phyloP scores from a whole-genome alignment of 2,888 invertebrate genomes.

The Caenorhabditis sp. region DNA sequence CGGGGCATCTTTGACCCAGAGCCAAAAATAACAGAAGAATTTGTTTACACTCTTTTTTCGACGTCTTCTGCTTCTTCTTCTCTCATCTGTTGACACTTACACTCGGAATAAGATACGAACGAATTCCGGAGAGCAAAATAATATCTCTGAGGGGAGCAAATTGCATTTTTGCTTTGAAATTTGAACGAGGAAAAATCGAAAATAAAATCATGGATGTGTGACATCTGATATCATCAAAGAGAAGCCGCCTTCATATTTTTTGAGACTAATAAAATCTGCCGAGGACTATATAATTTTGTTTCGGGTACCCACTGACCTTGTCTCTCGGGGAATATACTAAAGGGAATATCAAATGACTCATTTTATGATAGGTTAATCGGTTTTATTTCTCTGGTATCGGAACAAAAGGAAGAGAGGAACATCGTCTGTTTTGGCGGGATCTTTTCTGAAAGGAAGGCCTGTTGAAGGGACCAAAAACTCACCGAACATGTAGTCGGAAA shows the following conservation, averaged over 20 bases:
- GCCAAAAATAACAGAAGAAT: slow-evolving; percentile 36
- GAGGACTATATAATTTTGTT: slow-evolving; percentile 36
- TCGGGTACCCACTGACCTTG: slow-evolving; percentile 9
- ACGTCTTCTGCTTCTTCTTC: slow-evolving; percentile 9
- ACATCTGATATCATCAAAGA: background rate
- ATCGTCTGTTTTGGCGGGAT: slow-evolving; percentile 5
- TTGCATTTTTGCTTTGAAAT: too few relatives aligned
- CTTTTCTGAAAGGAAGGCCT: background rate
- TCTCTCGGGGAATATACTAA: slow-evolving; percentile 18
- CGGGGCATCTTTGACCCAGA: background rate
- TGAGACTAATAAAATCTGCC: slow-evolving; percentile 9
- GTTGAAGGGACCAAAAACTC: background rate
- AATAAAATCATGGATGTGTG: background rate
- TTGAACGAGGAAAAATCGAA: too few relatives aligned
- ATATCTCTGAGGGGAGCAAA: background rate
- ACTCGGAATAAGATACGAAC: background rate
- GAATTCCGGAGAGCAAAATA: background rate
- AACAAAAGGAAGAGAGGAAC: background rate
- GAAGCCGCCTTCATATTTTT: slow-evolving; percentile 5
- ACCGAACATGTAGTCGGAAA: background rate
- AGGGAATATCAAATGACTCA: slow-evolving; percentile 49
- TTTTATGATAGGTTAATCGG: slow-evolving; percentile 62
- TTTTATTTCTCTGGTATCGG: slow-evolving; percentile 28
- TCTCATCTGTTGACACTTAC: slow-evolving; percentile 38
- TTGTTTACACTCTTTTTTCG: slow-evolving; percentile 29